These are phyloP conservation scores for Heliconius ethilla DNA, from an alignment of 2,888 invertebrate genomes.

Conservation along the genomic window DNA sequence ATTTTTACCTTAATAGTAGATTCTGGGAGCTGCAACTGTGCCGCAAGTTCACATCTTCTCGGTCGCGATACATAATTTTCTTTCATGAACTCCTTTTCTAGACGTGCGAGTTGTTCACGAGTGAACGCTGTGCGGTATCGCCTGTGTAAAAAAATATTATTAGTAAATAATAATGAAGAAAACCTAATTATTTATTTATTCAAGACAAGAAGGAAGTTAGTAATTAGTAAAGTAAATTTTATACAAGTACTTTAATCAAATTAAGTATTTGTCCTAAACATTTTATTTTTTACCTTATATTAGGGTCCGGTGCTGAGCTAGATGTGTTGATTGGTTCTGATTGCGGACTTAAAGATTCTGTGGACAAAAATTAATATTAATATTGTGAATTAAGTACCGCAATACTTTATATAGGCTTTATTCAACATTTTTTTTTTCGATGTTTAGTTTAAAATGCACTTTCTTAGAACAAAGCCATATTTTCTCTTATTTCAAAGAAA, in stretches of 20 bases:
- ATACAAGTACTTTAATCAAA: too few relatives aligned
- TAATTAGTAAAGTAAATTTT: too few relatives aligned
- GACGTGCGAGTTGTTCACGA: slow-evolving; percentile 92
- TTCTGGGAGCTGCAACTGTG: slow-evolving; percentile 95
- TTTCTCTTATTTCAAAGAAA: not conserved
- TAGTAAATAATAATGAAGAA: not conserved
- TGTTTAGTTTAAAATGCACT: too few relatives aligned
- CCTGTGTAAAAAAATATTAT: slow-evolving; percentile 62
- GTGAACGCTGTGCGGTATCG: slow-evolving; percentile 99
- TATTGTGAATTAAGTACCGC: not conserved
- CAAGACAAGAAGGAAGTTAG: too few relatives aligned
- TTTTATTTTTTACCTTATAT: slow-evolving; percentile 64
- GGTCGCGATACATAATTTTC: slow-evolving; percentile 99
- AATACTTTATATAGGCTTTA: not conserved
- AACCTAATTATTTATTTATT: too few relatives aligned
- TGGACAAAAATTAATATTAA: slow-evolving; percentile 53
- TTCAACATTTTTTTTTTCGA: not conserved
- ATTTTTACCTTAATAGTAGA: slow-evolving; percentile 96
- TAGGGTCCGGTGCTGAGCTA: slow-evolving; percentile 71
- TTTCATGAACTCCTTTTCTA: slow-evolving; percentile 98
- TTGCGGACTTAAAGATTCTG: slow-evolving; percentile 77
- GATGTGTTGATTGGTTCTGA: slow-evolving; percentile 74
- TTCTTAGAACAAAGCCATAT: not conserved
- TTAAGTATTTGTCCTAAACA: too few relatives aligned
- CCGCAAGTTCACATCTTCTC: slow-evolving; percentile 95